Evolutionary conservation across 2,113 vertebrate species (phyloP).

Genomic region (Podarcis cretensis): DNA sequence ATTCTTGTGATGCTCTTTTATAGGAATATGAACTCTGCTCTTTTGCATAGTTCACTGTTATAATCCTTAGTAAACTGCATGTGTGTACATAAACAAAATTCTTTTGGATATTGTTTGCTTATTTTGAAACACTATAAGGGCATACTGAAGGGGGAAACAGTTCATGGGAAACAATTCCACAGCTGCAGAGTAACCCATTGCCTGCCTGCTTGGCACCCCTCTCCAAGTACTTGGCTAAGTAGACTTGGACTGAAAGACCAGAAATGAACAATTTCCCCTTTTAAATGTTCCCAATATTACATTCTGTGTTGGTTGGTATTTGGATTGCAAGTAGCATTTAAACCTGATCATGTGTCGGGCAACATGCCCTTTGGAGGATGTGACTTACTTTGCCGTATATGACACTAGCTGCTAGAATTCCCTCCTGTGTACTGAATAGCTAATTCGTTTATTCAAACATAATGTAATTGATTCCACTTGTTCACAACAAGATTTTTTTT

Average conservation of each 20-base stretch:
- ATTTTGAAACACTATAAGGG: neutral
- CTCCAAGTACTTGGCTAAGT: neutral
- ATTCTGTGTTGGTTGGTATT: neutral
- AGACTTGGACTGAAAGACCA: neutral
- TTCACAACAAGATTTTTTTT: rapidly evolving
- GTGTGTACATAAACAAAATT: neutral
- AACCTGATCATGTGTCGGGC: neutral
- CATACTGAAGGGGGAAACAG: neutral
- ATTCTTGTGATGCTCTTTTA: too few relatives aligned
- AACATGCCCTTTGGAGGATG: neutral
- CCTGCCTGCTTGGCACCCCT: neutral
- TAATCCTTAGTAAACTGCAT: neutral
- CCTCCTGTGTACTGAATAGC: neutral
- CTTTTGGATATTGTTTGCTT: neutral
- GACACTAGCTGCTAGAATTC: neutral
- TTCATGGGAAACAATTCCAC: neutral
- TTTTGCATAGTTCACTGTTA: too few relatives aligned
- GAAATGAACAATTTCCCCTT: neutral
- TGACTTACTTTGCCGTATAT: neutral
- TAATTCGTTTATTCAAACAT: neutral
- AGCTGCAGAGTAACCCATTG: neutral
- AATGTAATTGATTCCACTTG: neutral
- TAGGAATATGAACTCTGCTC: too few relatives aligned
- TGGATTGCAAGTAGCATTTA: neutral
- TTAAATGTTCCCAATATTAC: neutral